Evolutionary conservation across 2,888 invertebrate species (phyloP).

Genomic region (Eumerus sabulonum): DNA sequence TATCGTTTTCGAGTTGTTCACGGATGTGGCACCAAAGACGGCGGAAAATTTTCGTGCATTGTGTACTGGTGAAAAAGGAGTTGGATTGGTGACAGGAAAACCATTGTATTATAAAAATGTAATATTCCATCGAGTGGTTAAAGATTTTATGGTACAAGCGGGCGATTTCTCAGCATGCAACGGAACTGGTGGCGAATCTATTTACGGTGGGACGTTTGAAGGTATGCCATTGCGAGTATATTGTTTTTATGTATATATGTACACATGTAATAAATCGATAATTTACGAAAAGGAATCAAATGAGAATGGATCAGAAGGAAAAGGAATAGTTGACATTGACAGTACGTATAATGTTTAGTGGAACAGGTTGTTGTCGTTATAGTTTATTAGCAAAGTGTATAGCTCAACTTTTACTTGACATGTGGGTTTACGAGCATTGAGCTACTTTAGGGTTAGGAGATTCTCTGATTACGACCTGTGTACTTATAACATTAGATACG

Average conservation of each 20-base stretch:
- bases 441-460: no score
- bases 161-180: constrained; percentile 95
- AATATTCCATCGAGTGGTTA: constrained; percentile 96
- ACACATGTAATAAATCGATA: constrained; percentile 49
- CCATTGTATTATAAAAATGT: constrained; percentile 93
- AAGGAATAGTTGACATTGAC: no score
- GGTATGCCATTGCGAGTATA: constrained; percentile 81
- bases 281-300: background rate
- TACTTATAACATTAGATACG: no score
- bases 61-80: constrained; percentile 95
- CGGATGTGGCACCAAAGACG: constrained; percentile 93
- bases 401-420: no score
- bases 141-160: constrained; percentile 98
- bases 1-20: constrained; percentile 93
- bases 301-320: no score
- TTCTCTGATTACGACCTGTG: no score
- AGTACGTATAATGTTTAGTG: no score
- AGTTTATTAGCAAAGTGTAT: no score
- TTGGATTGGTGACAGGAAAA: constrained; percentile 89
- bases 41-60: constrained; percentile 95
- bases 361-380: no score
- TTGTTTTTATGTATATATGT: background rate
- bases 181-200: constrained; percentile 98
- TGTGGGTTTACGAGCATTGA: no score
- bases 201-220: constrained; percentile 97